These are phyloP conservation scores for Acyrthosiphon pisum DNA, from an alignment of 1,140 invertebrate genomes.

Conservation along the genomic window DNA sequence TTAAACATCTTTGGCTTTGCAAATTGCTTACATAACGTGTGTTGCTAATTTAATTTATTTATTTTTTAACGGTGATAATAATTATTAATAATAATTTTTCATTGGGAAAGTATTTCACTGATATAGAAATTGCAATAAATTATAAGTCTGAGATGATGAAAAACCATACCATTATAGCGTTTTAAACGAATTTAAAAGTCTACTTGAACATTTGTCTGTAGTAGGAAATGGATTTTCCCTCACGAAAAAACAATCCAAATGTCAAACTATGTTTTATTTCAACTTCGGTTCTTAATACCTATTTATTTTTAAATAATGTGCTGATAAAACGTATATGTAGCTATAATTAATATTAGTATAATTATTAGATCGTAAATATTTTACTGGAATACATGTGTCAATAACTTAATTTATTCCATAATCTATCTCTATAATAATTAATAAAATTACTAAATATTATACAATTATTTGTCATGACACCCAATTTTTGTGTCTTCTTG, in stretches of 20 bases:
- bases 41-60: background rate
- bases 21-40: background rate
- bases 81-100: background rate
- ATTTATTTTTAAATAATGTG: background rate
- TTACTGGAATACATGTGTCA: background rate
- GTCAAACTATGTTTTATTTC: background rate
- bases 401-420: background rate
- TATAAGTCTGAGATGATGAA: background rate
- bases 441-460: constrained; percentile 3
- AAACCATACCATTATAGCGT: background rate
- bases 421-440: background rate
- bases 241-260: background rate
- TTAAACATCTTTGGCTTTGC: background rate
- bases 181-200: background rate
- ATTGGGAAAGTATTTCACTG: background rate
- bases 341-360: constrained; percentile 1
- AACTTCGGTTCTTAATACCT: background rate
- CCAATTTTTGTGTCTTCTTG: background rate
- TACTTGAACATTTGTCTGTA: background rate
- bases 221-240: background rate
- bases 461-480: background rate
- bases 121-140: background rate
- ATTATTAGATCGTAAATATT: background rate
- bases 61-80: background rate
- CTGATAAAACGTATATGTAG: background rate